Evolutionary conservation across 1,140 invertebrate species (phyloP).

Genomic region (Acyrthosiphon pisum): DNA sequence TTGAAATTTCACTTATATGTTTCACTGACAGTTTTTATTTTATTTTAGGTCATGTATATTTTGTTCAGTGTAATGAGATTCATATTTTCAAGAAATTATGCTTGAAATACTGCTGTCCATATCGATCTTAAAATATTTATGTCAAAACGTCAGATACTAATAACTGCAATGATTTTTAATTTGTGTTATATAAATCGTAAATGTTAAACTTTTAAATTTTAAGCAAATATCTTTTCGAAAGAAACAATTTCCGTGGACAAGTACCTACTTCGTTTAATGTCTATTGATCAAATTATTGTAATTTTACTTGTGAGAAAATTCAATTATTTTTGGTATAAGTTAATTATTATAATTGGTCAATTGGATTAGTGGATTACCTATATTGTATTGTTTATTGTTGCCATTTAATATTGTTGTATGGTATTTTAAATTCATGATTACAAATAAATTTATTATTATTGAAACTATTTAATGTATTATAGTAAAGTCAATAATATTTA

Average conservation of each 20-base stretch:
- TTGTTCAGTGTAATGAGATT: background rate
- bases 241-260: background rate
- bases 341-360: no score
- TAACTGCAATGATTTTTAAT: background rate
- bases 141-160: background rate
- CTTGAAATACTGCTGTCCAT: background rate
- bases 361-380: no score
- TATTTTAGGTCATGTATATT: background rate
- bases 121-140: background rate
- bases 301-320: no score
- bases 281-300: background rate
- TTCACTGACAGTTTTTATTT: background rate
- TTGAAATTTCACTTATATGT: background rate
- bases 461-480: no score
- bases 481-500: no score
- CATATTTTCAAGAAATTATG: background rate
- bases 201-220: background rate
- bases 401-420: no score
- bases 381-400: no score
- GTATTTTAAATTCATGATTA: no score
- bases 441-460: no score
- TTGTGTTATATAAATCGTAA: background rate
- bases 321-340: no score
- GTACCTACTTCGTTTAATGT: no score
- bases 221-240: background rate